Evolutionary conservation across 2,113 vertebrate species (phyloP).

Genomic region (Mesitornis unicolor): DNA sequence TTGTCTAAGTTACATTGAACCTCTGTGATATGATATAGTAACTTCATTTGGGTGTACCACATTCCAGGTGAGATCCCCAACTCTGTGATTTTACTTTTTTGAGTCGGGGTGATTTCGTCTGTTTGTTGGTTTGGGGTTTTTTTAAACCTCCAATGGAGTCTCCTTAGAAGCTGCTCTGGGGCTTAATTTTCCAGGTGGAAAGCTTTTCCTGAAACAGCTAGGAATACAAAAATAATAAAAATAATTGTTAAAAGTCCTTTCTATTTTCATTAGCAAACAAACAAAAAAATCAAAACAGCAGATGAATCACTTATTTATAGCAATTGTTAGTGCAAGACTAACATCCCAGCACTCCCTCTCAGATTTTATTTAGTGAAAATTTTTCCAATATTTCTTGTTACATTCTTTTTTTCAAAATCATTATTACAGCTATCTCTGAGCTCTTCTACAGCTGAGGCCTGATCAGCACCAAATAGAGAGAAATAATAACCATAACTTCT

Average conservation of each 20-base stretch:
- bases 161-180: background rate
- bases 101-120: no score
- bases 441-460: background rate
- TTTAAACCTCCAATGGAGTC: background rate
- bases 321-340: background rate
- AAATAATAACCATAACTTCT: background rate
- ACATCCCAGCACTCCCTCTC: fast-evolving
- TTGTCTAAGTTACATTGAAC: background rate
- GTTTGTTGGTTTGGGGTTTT: background rate
- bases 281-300: background rate
- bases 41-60: background rate
- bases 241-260: background rate
- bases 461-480: background rate
- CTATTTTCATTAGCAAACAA: background rate
- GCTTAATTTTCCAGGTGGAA: background rate
- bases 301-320: background rate
- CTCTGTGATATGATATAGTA: background rate
- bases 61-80: background rate
- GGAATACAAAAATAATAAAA: background rate
- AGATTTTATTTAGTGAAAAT: background rate
- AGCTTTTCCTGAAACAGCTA: background rate
- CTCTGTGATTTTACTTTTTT: fast-evolving
- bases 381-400: background rate
- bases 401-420: background rate
- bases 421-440: background rate